A percentile compares a stretch with the other conserved stretches of the same genome.
These are phyloP conservation scores for Poeciliopsis gracilis DNA, from an alignment of 2,797 vertebrate species.

Conservation along the genomic window DNA sequence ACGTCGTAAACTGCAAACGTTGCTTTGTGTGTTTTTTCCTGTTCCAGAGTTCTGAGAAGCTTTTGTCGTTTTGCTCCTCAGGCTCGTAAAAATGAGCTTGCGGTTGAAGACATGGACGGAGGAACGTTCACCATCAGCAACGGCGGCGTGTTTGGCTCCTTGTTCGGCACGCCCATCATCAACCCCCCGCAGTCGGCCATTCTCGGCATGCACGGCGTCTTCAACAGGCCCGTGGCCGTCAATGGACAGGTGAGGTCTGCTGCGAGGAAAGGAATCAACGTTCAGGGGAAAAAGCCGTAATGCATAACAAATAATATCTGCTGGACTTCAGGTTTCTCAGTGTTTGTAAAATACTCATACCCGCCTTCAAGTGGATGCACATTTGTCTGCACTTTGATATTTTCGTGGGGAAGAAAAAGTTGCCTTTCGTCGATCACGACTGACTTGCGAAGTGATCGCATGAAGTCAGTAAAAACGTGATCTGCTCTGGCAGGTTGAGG, in stretches of 20 bases:
- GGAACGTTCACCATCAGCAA: slow-evolving; percentile 98
- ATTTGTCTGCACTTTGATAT: neutral
- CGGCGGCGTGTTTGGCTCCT: slow-evolving; percentile 93
- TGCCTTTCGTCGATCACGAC: neutral
- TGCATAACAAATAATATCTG: neutral
- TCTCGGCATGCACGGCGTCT: slow-evolving; percentile 94
- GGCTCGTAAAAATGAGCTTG: slow-evolving; percentile 92
- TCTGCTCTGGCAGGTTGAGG: slow-evolving; percentile 82
- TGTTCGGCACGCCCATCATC: slow-evolving; percentile 95
- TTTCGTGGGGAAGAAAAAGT: neutral
- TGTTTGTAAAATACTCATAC: neutral
- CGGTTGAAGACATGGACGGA: slow-evolving; percentile 96
- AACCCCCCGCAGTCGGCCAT: slow-evolving; percentile 97
- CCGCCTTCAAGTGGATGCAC: neutral
- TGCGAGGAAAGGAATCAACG: neutral
- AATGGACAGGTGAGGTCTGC: slow-evolving; percentile 85
- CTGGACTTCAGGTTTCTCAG: neutral
- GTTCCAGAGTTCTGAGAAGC: neutral
- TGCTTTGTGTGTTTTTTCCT: neutral
- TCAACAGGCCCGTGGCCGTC: slow-evolving; percentile 90
- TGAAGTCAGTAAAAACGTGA: neutral
- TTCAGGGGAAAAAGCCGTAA: neutral
- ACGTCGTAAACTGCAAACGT: no score
- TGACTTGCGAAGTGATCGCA: neutral
- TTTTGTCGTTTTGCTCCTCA: slow-evolving; percentile 41